These are phyloP conservation scores for Listronotus bonariensis DNA, from an alignment of 1,140 invertebrate genomes.

Conservation along the genomic window DNA sequence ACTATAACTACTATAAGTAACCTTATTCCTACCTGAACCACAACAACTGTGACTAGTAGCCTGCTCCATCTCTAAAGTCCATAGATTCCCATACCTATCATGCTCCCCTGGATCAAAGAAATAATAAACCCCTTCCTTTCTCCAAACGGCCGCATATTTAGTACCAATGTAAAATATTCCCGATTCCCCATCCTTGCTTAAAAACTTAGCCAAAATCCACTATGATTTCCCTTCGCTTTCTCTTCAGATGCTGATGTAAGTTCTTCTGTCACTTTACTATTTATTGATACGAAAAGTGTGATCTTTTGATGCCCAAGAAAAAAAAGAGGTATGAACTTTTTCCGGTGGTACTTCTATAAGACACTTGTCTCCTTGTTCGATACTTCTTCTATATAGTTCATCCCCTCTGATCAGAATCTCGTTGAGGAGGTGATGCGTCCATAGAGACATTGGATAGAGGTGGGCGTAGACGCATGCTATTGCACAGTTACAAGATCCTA, in stretches of 20 bases:
- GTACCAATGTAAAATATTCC: constrained; percentile 36
- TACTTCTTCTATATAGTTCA: constrained; percentile 40
- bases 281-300: constrained; percentile 32
- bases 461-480: constrained; percentile 45
- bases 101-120: constrained; percentile 51
- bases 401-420: constrained; percentile 46
- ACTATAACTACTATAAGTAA: no score
- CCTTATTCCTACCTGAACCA: not conserved
- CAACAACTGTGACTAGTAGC: not conserved
- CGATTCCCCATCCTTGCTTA: constrained; percentile 23
- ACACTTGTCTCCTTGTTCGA: constrained; percentile 37
- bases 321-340: constrained; percentile 37
- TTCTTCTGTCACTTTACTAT: constrained; percentile 13
- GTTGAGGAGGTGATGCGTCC: constrained; percentile 42
- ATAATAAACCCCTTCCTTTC: constrained; percentile 41
- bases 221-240: constrained; percentile 30
- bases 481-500: constrained; percentile 46
- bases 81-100: constrained; percentile 40
- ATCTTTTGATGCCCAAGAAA: constrained; percentile 42
- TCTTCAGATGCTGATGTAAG: constrained; percentile 24
- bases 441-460: constrained; percentile 43
- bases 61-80: constrained; percentile 37
- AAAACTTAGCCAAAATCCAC: constrained; percentile 38
- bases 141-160: constrained; percentile 40
- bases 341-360: constrained; percentile 32